These are phyloP conservation scores for Scrobipalpa costella DNA, from an alignment of 2,888 invertebrate species.

Conservation along the genomic window DNA sequence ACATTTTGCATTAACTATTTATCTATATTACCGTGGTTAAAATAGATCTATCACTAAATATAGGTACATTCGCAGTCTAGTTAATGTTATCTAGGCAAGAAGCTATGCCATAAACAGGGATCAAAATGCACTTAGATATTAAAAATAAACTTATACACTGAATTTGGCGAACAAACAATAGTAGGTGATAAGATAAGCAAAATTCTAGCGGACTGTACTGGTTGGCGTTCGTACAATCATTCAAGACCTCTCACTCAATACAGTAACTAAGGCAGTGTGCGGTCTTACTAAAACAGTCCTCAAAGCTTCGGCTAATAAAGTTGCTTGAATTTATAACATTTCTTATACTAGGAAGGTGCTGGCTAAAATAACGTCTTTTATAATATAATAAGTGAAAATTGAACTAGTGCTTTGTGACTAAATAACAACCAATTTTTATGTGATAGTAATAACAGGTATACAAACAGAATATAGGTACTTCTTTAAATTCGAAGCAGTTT, in stretches of 20 bases:
- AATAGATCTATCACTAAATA: conserved; percentile 29
- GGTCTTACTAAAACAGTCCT: neutral
- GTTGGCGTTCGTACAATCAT: no score
- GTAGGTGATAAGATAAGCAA: no score
- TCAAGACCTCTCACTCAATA: no score
- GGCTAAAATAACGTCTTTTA: neutral
- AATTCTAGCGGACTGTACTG: no score
- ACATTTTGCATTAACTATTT: conserved; percentile 44
- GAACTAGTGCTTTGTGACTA: conserved; percentile 19
- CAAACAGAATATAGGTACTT: neutral
- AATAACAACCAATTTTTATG: neutral
- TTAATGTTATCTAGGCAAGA: conserved; percentile 33
- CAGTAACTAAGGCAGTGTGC: no score
- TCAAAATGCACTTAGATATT: conserved; percentile 18
- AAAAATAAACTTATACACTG: conserved; percentile 49
- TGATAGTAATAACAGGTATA: neutral
- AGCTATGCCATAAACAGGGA: neutral
- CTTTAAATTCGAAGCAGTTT: neutral
- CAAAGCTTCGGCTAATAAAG: neutral
- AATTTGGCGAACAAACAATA: no score
- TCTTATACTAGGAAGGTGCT: neutral
- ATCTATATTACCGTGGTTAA: conserved; percentile 33
- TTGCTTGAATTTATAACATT: neutral
- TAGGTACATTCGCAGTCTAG: conserved; percentile 42
- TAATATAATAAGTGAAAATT: neutral